phyloP scores from a whole-genome alignment of 2,113 vertebrate genomes.

The Corythoichthys intestinalis region DNA sequence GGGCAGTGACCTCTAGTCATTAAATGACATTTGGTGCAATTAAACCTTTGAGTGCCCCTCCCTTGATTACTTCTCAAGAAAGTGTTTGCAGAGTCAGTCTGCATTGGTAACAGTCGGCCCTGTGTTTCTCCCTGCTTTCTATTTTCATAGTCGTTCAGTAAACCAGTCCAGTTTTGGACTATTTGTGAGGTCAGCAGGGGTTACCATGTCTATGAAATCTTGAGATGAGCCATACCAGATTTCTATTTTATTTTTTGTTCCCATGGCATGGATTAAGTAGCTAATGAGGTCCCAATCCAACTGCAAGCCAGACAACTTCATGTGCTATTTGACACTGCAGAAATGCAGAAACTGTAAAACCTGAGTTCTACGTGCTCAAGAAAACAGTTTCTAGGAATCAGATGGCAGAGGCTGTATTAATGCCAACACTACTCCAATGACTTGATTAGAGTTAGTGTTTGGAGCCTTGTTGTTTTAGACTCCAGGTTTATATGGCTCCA shows the following conservation, averaged over 20 bases:
- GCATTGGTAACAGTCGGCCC: constrained; percentile 59
- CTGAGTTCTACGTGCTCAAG: background rate
- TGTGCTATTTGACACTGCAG: background rate
- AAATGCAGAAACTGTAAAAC: background rate
- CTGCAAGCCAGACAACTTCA: background rate
- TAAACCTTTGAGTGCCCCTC: constrained; percentile 69
- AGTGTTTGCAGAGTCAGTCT: constrained; percentile 70
- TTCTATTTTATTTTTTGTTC: constrained; percentile 20
- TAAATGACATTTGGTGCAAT: constrained; percentile 77
- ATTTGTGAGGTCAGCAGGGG: constrained; percentile 39
- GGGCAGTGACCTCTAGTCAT: constrained; percentile 70
- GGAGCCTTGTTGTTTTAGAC: constrained; percentile 57
- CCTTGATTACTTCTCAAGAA: constrained; percentile 80
- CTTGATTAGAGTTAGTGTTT: constrained; percentile 10
- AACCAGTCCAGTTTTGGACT: constrained; percentile 49
- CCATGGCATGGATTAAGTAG: background rate
- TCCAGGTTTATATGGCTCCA: constrained; percentile 53
- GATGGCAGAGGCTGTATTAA: constrained; percentile 6
- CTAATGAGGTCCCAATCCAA: constrained; percentile 6
- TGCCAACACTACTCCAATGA: constrained; percentile 19
- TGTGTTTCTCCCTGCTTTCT: constrained; percentile 37
- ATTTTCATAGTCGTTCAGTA: constrained; percentile 65
- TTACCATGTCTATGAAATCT: constrained; percentile 49
- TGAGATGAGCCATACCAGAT: constrained; percentile 13
- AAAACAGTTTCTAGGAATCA: background rate